phyloP scores from a whole-genome alignment of 1,140 invertebrate species.

The Drosophila kohkoa region DNA sequence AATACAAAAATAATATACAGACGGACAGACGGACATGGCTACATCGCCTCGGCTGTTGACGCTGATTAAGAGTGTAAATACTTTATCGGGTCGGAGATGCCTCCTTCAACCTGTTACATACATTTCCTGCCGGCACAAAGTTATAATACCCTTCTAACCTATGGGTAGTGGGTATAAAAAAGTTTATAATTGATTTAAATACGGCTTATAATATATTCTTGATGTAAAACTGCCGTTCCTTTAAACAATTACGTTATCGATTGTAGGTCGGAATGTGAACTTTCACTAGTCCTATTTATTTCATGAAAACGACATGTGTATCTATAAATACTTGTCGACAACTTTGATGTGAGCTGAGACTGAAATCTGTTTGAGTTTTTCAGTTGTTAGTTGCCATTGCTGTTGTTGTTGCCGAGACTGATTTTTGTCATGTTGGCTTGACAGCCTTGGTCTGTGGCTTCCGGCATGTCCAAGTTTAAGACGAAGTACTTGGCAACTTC shows the following conservation, averaged over 20 bases:
- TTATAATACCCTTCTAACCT: no score
- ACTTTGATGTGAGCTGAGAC: constrained; percentile 31
- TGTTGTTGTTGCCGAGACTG: constrained; percentile 16
- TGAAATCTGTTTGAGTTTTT: constrained; percentile 49
- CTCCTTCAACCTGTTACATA: no score
- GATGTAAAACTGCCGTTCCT: no score
- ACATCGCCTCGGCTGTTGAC: no score
- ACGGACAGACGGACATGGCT: no score
- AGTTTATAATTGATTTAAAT: no score
- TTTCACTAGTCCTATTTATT: constrained; percentile 57
- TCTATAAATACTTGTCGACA: constrained; percentile 47
- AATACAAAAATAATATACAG: no score
- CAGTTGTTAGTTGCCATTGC: constrained; percentile 19
- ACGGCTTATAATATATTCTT: no score
- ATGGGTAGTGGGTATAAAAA: no score
- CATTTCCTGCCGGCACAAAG: no score
- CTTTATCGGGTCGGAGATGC: no score
- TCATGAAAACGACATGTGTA: constrained; percentile 52
- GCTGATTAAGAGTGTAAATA: no score
- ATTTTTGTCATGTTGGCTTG: constrained; percentile 27
- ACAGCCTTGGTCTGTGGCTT: constrained; percentile 36
- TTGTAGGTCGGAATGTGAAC: constrained; percentile 1
- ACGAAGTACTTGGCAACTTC: constrained; percentile 75
- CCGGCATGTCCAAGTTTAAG: constrained; percentile 56
- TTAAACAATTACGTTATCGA: constrained; percentile 17